Conservation (phyloP, 2,888 invertebrate genomes). For the Anoncus sp. region DNA sequence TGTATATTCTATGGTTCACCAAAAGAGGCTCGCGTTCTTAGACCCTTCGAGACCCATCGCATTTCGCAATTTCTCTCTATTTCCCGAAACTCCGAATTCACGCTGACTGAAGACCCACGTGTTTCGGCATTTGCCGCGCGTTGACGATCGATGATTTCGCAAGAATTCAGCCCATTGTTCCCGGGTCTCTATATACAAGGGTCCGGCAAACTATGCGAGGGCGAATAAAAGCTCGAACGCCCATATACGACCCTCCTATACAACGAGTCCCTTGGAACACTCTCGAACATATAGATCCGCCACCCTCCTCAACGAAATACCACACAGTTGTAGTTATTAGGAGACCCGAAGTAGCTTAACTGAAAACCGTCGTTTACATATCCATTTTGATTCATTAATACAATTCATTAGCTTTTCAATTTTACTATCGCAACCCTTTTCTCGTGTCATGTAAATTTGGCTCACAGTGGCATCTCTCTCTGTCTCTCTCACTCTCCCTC, state of each 20-base stretch:
- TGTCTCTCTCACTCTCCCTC: neutral
- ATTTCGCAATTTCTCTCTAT: conserved; percentile 58
- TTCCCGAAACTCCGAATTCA: conserved; percentile 56
- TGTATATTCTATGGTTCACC: conserved; percentile 22
- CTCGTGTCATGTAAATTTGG: conserved; percentile 44
- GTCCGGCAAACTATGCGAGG: conserved; percentile 47
- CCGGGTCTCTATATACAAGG: conserved; percentile 27
- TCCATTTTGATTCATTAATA: conserved; percentile 58
- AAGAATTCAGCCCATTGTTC: conserved; percentile 62
- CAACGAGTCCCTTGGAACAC: conserved; percentile 27
- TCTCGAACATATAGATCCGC: no score
- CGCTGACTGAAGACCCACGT: conserved; percentile 40
- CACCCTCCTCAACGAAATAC: conserved; percentile 43
- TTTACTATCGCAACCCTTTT: conserved; percentile 45
- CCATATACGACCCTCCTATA: conserved; percentile 27
- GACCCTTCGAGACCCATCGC: conserved; percentile 44
- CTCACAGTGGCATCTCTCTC: conserved; percentile 1
- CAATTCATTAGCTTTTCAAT: conserved; percentile 56
- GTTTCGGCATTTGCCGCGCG: conserved; percentile 49
- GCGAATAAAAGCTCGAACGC: conserved; percentile 59
- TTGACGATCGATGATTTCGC: conserved; percentile 67
- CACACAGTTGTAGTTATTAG: conserved; percentile 55
- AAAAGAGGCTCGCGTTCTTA: conserved; percentile 10
- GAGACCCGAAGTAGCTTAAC: conserved; percentile 49
- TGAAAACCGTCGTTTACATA: conserved; percentile 57